These are phyloP conservation scores for Chrosomus eos DNA, from an alignment of 2,797 vertebrate species.

Conservation along the genomic window DNA sequence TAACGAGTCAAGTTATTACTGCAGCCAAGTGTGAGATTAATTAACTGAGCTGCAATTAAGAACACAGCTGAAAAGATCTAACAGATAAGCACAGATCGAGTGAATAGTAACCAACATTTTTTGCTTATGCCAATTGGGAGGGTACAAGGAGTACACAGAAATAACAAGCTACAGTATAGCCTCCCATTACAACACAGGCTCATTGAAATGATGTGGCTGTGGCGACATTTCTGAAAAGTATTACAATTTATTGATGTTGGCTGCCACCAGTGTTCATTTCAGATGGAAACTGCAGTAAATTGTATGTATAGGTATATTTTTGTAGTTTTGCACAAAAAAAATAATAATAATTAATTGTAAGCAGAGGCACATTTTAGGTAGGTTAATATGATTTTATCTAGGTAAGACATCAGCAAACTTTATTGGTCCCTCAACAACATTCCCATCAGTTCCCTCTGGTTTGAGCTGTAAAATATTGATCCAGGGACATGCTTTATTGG, in stretches of 20 bases:
- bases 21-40: conserved; percentile 79
- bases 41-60: conserved; percentile 76
- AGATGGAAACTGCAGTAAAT: background rate
- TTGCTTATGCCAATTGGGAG: conserved; percentile 60
- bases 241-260: no score
- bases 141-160: conserved; percentile 58
- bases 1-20: conserved; percentile 77
- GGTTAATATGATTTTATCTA: background rate
- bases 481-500: background rate
- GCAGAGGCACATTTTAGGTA: background rate
- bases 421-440: background rate
- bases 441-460: background rate
- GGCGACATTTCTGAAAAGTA: background rate
- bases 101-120: conserved; percentile 57
- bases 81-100: conserved; percentile 32
- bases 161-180: conserved; percentile 65
- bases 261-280: background rate
- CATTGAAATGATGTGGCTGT: background rate
- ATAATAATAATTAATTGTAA: background rate
- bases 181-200: background rate
- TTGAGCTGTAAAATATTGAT: background rate
- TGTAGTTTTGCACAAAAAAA: background rate
- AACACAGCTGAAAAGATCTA: conserved; percentile 64
- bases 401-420: background rate
- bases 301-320: background rate